Percentiles rank a stretch among this genome's conserved stretches.
Conservation (phyloP, 2,113 vertebrate genomes). For the Platycercus adscitus region DNA sequence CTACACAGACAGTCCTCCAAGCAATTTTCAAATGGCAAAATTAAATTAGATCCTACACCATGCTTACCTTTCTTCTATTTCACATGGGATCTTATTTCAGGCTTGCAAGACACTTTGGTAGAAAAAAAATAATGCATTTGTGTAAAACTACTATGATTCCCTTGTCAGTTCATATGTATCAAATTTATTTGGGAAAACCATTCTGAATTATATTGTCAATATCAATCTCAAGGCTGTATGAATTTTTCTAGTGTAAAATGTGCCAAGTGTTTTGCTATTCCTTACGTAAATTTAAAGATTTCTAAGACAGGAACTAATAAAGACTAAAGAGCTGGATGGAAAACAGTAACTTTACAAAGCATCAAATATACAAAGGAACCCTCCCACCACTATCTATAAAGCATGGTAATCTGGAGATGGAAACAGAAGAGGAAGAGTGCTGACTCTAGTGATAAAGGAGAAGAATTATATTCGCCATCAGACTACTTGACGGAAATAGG, state of each 20-base stretch:
- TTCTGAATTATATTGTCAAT: neutral
- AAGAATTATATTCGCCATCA: conserved; percentile 1
- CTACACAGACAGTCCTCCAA: neutral
- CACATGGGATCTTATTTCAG: neutral
- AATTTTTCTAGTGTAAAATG: neutral
- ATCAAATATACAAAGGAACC: neutral
- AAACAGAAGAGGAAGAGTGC: neutral
- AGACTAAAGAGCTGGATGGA: neutral
- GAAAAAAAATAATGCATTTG: neutral
- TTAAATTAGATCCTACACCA: neutral
- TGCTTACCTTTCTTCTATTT: neutral
- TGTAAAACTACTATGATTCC: neutral
- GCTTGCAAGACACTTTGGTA: neutral
- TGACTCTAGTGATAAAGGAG: neutral
- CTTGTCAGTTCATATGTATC: neutral
- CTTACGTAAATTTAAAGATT: neutral
- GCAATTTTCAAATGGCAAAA: neutral
- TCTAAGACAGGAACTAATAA: neutral
- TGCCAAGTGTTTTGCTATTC: neutral
- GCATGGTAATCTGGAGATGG: neutral
- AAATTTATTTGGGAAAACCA: neutral
- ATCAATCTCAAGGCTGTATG: neutral
- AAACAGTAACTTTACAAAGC: neutral
- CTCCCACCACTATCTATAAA: neutral
- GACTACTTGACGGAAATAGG: neutral